Base-by-base conservation (phyloP, 2,888 invertebrate species). In the Idaea biselata region DNA sequence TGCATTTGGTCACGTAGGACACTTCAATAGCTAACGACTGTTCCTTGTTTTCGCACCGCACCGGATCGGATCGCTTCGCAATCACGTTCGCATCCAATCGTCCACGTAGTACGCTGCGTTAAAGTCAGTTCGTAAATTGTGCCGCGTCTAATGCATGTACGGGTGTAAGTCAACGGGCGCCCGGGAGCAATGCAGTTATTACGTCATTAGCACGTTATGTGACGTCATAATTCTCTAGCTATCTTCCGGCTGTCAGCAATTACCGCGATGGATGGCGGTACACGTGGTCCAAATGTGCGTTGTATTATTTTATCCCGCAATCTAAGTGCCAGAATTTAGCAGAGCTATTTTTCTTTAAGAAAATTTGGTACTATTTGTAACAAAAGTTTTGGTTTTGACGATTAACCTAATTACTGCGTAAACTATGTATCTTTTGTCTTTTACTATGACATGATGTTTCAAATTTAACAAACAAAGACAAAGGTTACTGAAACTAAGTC, bases 171-270 rank as follows among this genome's bases (percentile, higher is more conserved):
- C 79, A 81, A 78, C 76, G 68, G 66, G 78, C 74, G 79, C 82
- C 74, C 74, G 78, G 82, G 84, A 44, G 86, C 88, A 86, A 88
- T 89, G 89, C 88, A 88, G 89, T 89, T 89, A 89, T 87, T 88
- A 88, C 88, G 87, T 88, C 89, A 89, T 89, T 89, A 89, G 84
- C 86, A 87, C 88, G 87, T 88, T 88, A 87, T 89, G 87, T 88
- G 87, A 88, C 86, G 87, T 89, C 86, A 84, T 89, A 89, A 89
- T 83, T 89, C 86, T 78, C 77, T 64, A 82, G 86, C 83, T 88
- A 89, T 89, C 89, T 89, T 86, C 86, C 88, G 86, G 79, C 86
- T 87, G 88, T 88, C 88, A 84, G 83, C 88, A 89, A 89, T 89
- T 89, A 88, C 83, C 74, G 77, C 81, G 87, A 88, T 86, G 81